Evolutionary conservation across 2,797 vertebrate species (phyloP), one percentile per base, ranked within the genome.

Genomic region (Silurus lanzhouensis): DNA sequence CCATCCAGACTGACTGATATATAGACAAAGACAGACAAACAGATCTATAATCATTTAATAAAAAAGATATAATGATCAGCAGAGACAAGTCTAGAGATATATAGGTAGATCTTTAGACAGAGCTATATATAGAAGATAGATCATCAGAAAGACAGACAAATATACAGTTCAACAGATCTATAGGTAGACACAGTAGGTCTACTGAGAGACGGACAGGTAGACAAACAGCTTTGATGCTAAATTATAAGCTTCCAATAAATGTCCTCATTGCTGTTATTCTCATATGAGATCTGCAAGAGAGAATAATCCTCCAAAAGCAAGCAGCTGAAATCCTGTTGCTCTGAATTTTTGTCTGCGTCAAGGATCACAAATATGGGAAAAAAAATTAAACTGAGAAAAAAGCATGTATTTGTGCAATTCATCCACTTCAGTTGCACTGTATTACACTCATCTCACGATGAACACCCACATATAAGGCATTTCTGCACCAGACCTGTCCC

Each of bases 401-500:
- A 6, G 14, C n/a, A 38, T 1, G 25, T 1, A 2, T 1, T 38
- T n/a, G 80, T 74, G 44, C 44, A 15, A 52, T 63, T 74, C 55
- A 25, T 72, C 44, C 25, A 27, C 63, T 44, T 48, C n/a, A 64
- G 7, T 44, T 10, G 5, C 20, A 19, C 5, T 46, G 31, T 17
- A 70, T 84, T 57, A 74, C 71, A 66, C 58, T 52, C n/a, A 31
- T 81, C 46, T 48, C 15, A 57, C 0, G 27, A 75, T 57, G 9
- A 78, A 78, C 60, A 78, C 76, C 76, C 57, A n/a, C 27, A 57
- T 66, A 63, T 3, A 85, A 66, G 22, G 31, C 31, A 20, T 76
- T 64, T 44, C 31, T 72, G 61, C 17, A 44, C 22, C 61, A 77
- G 48, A 66, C 15, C 70, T 46, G 48, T 60, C 27, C 63, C 84